These are phyloP conservation scores for Leptopilina syphax DNA, from an alignment of 2,888 invertebrate genomes.

Conservation along the genomic window DNA sequence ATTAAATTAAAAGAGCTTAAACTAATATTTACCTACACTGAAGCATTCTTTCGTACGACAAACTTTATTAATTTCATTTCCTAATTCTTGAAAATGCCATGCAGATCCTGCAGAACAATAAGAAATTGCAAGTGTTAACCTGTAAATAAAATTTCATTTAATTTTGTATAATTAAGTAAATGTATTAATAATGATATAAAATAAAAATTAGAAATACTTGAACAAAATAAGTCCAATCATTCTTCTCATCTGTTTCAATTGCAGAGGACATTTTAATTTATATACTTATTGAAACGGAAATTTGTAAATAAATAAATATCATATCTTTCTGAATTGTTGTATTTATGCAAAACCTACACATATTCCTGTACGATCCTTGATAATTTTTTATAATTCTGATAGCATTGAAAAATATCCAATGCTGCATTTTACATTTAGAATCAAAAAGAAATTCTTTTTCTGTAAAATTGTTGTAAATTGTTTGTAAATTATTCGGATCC, in stretches of 20 bases:
- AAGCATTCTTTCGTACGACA: slow-evolving; percentile 28
- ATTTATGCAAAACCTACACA: not conserved
- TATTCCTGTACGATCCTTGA: not conserved
- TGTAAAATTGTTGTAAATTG: no score
- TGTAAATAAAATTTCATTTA: not conserved
- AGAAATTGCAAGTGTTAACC: not conserved
- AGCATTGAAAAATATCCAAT: no score
- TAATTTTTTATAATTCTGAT: not conserved
- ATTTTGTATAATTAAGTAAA: no score
- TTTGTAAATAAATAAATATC: not conserved
- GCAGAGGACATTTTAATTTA: not conserved
- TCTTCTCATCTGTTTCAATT: not conserved
- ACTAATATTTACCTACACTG: not conserved
- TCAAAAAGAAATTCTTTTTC: no score
- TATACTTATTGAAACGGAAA: slow-evolving; percentile 6
- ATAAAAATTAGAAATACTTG: not conserved
- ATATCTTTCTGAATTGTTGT: not conserved
- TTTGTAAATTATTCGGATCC: no score
- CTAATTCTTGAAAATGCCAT: not conserved
- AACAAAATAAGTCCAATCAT: not conserved
- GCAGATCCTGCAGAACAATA: not conserved
- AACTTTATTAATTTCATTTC: not conserved
- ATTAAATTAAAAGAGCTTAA: no score
- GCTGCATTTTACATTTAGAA: no score
- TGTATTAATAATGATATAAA: no score